These are phyloP conservation scores for Eurosta solidaginis DNA, from an alignment of 1,140 invertebrate species.

Conservation along the genomic window DNA sequence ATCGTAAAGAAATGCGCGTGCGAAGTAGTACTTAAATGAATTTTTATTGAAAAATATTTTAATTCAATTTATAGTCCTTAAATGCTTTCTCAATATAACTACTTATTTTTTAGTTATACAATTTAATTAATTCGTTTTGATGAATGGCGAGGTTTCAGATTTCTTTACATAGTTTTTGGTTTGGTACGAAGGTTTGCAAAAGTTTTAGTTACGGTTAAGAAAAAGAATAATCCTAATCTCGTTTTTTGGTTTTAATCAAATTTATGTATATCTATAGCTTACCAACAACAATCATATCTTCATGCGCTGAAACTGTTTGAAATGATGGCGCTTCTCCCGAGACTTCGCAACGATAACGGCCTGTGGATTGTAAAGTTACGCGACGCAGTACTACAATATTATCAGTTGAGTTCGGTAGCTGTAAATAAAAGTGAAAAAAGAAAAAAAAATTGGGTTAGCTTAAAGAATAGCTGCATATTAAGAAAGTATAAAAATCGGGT, in stretches of 20 bases:
- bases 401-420: constrained; percentile 72
- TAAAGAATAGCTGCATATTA: not conserved
- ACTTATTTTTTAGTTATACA: too few species aligned
- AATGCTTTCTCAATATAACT: too few species aligned
- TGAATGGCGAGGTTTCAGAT: too few species aligned
- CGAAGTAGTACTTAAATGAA: too few species aligned
- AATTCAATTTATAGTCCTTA: too few species aligned
- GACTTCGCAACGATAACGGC: constrained; percentile 78
- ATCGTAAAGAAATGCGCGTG: too few species aligned
- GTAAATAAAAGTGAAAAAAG: constrained; percentile 52
- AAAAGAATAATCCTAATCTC: not conserved
- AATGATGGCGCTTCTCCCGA: constrained; percentile 78
- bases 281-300: constrained; percentile 78
- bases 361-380: constrained; percentile 71
- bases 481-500: not conserved
- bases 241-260: not conserved
- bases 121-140: too few species aligned
- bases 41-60: too few species aligned
- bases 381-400: constrained; percentile 69
- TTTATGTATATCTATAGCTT: constrained; percentile 50
- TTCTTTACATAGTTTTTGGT: too few species aligned
- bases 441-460: not conserved
- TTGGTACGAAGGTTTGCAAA: too few species aligned
- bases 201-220: too few species aligned
- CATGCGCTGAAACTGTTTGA: constrained; percentile 75